Conservation (phyloP, 1,140 invertebrate genomes). For the Dreissena polymorpha region DNA sequence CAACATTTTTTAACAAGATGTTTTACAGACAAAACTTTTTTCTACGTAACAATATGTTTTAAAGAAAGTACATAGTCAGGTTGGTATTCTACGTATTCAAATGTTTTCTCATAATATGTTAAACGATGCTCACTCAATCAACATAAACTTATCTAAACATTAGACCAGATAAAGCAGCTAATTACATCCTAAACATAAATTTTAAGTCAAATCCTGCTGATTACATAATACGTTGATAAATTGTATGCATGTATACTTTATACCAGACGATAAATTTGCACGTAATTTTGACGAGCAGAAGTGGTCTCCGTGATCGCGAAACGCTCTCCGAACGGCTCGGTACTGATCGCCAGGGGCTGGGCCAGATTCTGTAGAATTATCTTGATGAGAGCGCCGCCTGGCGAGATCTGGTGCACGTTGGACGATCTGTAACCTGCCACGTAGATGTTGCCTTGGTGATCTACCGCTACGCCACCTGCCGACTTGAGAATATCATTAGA, state of each 20-base stretch:
- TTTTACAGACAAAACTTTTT: too few relatives aligned
- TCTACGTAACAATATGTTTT: too few relatives aligned
- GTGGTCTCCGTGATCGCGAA: conserved; percentile 47
- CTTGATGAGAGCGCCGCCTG: conserved; percentile 44
- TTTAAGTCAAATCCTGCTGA: too few relatives aligned
- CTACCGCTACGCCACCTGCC: conserved; percentile 39
- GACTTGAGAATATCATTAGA: conserved; percentile 49
- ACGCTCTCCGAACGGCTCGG: conserved; percentile 46
- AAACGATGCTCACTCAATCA: too few relatives aligned
- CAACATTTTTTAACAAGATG: too few relatives aligned
- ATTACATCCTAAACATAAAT: too few relatives aligned
- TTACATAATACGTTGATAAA: too few relatives aligned
- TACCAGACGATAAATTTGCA: conserved; percentile 43
- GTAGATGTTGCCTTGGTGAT: conserved; percentile 55
- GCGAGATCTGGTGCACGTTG: conserved; percentile 48
- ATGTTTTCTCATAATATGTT: too few relatives aligned
- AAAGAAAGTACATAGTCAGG: too few relatives aligned
- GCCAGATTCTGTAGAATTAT: conserved; percentile 41
- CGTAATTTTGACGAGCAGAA: conserved; percentile 42
- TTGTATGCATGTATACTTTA: neutral
- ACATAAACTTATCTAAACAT: too few relatives aligned
- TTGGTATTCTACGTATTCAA: too few relatives aligned
- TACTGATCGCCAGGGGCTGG: conserved; percentile 39
- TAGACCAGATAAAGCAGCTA: too few relatives aligned
- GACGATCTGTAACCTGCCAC: conserved; percentile 44